Conservation (phyloP, 2,888 invertebrate species). For the Spialia ferax region DNA sequence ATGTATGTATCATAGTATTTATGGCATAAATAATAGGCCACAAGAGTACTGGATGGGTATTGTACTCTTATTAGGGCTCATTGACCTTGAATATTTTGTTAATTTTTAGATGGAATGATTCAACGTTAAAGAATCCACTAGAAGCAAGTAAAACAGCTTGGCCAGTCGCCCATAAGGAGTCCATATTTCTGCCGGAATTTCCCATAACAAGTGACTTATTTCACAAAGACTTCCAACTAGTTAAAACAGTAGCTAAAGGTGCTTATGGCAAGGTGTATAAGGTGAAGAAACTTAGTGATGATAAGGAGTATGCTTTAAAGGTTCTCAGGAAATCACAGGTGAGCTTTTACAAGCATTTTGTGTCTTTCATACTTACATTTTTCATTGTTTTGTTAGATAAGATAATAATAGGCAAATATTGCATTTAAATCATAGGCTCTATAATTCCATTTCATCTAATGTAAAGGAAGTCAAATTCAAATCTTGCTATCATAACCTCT, state of each 20-base stretch:
- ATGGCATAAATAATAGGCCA: too few species aligned
- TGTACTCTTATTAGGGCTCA: not conserved
- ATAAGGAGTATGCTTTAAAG: conserved; percentile 94
- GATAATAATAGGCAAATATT: too few species aligned
- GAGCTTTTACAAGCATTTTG: conserved; percentile 48
- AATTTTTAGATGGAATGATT: conserved; percentile 88
- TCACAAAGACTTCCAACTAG: conserved; percentile 88
- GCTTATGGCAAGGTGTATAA: conserved; percentile 96
- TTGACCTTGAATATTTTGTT: conserved; percentile 43
- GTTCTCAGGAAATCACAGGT: conserved; percentile 93
- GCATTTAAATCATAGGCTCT: too few species aligned
- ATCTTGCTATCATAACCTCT: too few species aligned
- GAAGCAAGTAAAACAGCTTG: conserved; percentile 91
- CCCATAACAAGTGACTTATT: conserved; percentile 88
- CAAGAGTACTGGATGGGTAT: too few species aligned
- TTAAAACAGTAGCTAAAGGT: conserved; percentile 93
- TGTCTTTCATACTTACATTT: not conserved
- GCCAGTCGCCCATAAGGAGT: conserved; percentile 94
- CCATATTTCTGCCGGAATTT: conserved; percentile 96
- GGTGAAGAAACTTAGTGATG: conserved; percentile 89
- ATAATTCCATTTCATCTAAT: too few species aligned
- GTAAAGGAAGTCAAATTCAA: too few species aligned
- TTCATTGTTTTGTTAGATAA: too few species aligned
- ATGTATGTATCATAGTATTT: too few species aligned
- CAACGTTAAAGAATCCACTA: conserved; percentile 87